Base-by-base conservation (phyloP, 2,113 vertebrate genomes). In the Loxodonta africana region DNA sequence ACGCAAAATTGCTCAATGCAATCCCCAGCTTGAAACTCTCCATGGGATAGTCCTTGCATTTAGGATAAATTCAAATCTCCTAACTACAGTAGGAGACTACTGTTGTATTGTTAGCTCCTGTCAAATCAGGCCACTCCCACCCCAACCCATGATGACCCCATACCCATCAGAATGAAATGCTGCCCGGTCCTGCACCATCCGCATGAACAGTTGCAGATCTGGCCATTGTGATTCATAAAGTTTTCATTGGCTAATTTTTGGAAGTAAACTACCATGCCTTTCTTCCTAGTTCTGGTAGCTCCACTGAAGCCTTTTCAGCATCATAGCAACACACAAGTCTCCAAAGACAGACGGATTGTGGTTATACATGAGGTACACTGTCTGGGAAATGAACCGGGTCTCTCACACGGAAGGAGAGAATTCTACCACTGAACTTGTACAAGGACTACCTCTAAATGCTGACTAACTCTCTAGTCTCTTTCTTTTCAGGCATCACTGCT, bases 1-100 rank as follows among this genome's bases (percentile, higher is more conserved):
- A 44, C 26, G 57, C 65, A 69, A 15, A 60, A 6, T 5, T n/a
- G 14, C 26, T 88, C 73, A 17, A 48, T 0, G 1, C n/a, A 9
- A 0, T 5, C 10, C 6, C 15, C 0, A 5, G 0, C 26, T 26
- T 51, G n/a, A 80, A 46, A 4, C 18, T 17, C 18, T 25, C 44
- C 33, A 5, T 1, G 6, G 8, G 91, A 20, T 9, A 21, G 30
- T 78, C 33, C 37, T 60, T 33, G 77, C 63, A 69, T 78, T 88
- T 37, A 14, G 90, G 53, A 18, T 25, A 67, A 82, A 26, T 91
- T 69, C 63, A 83, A 28, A 37, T 30, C n/a, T 46, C n/a, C 51
- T 41, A 14, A 46, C 7, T 17, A 1, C 0, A 26, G n/a, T 48
- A 73, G 20, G 2, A 33, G 69, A 37, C n/a, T n/a, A 73, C 37